Evolutionary conservation across 2,888 invertebrate species (phyloP).

Genomic region (Rhaphigaster nebulosa): DNA sequence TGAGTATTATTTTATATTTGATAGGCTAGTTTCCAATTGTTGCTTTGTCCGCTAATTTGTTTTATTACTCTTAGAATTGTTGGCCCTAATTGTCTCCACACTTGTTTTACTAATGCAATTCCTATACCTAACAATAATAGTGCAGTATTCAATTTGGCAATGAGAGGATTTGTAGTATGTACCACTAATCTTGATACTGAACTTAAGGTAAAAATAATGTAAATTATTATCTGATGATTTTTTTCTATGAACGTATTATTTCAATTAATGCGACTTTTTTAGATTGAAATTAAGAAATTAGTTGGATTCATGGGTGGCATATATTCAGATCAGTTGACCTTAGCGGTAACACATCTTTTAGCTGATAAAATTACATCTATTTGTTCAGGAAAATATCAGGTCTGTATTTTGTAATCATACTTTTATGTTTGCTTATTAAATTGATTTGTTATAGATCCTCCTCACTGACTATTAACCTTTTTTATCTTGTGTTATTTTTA

Average conservation of each 20-base stretch:
- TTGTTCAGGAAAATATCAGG: constrained; percentile 81
- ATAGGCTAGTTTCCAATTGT: not conserved
- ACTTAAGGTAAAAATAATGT: not conserved
- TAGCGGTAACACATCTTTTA: constrained; percentile 84
- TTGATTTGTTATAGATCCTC: no score
- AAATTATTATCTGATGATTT: not conserved
- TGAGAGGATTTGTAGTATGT: constrained; percentile 80
- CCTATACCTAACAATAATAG: constrained; percentile 81
- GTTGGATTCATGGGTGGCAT: constrained; percentile 85
- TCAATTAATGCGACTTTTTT: constrained; percentile 60
- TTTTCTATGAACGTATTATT: not conserved
- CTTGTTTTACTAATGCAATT: constrained; percentile 79
- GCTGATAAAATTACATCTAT: constrained; percentile 77
- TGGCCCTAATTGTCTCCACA: constrained; percentile 85
- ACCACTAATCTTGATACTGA: constrained; percentile 72
- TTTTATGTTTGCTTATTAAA: not conserved
- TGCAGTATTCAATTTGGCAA: constrained; percentile 86
- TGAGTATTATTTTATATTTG: constrained; percentile 71
- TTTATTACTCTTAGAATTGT: constrained; percentile 76
- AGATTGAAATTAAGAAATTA: constrained; percentile 75
- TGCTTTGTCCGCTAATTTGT: not conserved
- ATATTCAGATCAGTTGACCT: constrained; percentile 76
- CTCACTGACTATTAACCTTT: no score
- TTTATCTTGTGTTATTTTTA: no score
- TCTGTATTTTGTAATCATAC: constrained; percentile 67